Conservation (phyloP, 2,888 invertebrate genomes). For the Drosophila cognata region DNA sequence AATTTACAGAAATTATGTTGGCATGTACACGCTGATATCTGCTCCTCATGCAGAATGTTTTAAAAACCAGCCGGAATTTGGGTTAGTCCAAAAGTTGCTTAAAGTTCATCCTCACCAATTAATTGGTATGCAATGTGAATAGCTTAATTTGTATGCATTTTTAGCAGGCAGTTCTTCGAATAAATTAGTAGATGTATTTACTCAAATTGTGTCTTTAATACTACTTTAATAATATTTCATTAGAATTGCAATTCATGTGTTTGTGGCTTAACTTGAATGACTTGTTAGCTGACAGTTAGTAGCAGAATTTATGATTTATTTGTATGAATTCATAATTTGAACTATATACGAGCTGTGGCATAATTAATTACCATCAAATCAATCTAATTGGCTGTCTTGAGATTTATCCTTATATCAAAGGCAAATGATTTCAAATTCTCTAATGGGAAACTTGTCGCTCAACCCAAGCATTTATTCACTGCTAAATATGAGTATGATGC, state of each 20-base stretch:
- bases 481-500: constrained; percentile 35
- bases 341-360: not conserved
- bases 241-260: no score
- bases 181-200: not conserved
- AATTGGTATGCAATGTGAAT: not conserved
- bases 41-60: constrained; percentile 10
- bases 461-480: constrained; percentile 28
- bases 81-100: constrained; percentile 14
- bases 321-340: no score
- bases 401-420: not conserved
- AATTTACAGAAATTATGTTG: constrained; percentile 63
- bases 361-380: not conserved
- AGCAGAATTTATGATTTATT: no score
- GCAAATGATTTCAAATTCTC: not conserved
- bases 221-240: not conserved
- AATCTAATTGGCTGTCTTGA: not conserved
- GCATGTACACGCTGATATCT: constrained; percentile 24
- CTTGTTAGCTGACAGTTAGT: no score
- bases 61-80: constrained; percentile 14
- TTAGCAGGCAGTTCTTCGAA: not conserved
- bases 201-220: not conserved
- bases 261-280: no score
- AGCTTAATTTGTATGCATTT: not conserved
- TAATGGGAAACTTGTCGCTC: constrained; percentile 17
- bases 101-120: not conserved